Base-by-base conservation (phyloP, 2,113 vertebrate species). In the Oreotrochilus melanogaster region DNA sequence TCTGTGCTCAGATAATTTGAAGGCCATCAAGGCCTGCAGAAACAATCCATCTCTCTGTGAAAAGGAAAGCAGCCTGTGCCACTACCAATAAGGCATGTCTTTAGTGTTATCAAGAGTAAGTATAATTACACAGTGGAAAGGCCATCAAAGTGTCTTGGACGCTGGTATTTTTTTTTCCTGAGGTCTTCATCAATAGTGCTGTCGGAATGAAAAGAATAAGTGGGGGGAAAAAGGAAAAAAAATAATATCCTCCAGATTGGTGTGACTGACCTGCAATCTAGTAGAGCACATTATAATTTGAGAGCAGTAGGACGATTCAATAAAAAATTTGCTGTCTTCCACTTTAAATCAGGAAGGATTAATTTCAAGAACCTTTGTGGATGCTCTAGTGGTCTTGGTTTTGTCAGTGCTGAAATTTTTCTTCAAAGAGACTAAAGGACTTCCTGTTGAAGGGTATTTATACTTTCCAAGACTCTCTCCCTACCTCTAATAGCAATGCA, bases 1-100 rank as follows among this genome's bases (percentile, higher is more conserved):
- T 96, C 97, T 90, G 89, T 61, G 71, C 97, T 97, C 96, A 97
- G 98, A 98, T 98, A 97, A 98, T 98, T 97, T 96, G 96, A 97
- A 98, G 97, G 97, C 97, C 97, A 97, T 98, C 97, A 97, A 96
- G 95, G 89, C 97, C 96, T 84, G 56, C 95, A 98, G 98, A 98
- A 98, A 97, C 96, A 97, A 98, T 98, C 96, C 94, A 93, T 97
- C 95, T 97, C 89, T 90, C 95, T 92, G 96, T 96, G 97, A 95
- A 97, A 97, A 97, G 89, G 95, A 95, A 97, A 97, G 93, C 94
- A 89, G 97, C 65, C 95, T 85, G 50, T 96, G 95, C 97, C 97
- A 97, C 90, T 86, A 91, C 95, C 97, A 97, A 94, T 96, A 97
- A 98, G 94, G 65, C 94, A 88, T 91, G 94, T 96, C 97, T 98